A percentile compares a stretch with the other conserved stretches of the same genome.
Evolutionary conservation across 2,113 vertebrate genomes (phyloP).

Genomic region (Corythornis madagascariensis): DNA sequence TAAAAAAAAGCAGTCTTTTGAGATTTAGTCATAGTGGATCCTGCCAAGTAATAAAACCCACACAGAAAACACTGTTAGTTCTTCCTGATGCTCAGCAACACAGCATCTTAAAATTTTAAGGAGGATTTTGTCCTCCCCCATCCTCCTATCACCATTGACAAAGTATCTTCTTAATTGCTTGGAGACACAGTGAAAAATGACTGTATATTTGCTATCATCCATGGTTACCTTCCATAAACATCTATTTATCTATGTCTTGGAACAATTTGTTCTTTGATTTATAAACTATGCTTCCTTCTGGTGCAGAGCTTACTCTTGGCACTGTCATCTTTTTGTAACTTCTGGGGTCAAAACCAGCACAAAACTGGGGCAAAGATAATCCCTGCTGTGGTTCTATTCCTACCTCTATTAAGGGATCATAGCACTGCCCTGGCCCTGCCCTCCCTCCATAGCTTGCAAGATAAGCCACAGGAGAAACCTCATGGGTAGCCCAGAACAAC

Average conservation of each 20-base stretch:
- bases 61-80: neutral
- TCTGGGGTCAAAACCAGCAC: slow-evolving; percentile 36
- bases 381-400: neutral
- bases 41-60: slow-evolving; percentile 33
- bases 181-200: neutral
- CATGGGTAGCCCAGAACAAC: neutral
- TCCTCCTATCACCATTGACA: neutral
- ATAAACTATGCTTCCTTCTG: neutral
- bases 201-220: neutral
- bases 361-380: slow-evolving; percentile 50
- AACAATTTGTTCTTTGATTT: slow-evolving; percentile 20
- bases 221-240: slow-evolving; percentile 46
- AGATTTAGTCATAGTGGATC: slow-evolving; percentile 1
- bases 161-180: neutral
- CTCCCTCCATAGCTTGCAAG: neutral
- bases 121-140: neutral
- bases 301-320: neutral
- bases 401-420: neutral
- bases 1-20: neutral
- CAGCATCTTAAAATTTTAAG: neutral
- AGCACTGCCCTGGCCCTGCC: neutral
- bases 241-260: neutral
- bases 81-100: neutral
- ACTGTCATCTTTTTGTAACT: neutral
- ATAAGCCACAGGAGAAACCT: neutral